A percentile compares a stretch with the other conserved stretches of the same genome.
phyloP scores from a whole-genome alignment of 2,113 vertebrate species.

The Myodes glareolus region DNA sequence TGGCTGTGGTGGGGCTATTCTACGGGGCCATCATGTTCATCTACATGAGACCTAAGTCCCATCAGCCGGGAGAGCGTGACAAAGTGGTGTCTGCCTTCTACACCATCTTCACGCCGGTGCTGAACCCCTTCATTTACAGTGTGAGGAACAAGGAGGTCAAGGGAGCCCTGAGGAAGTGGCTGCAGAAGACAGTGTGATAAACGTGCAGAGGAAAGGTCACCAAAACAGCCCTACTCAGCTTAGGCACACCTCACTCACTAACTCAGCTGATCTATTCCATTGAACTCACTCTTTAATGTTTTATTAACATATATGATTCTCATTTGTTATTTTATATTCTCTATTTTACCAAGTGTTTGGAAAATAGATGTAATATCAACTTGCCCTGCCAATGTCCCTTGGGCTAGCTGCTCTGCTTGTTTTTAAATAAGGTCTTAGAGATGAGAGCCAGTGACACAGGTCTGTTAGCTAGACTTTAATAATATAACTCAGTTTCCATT shows the following conservation, averaged over 20 bases:
- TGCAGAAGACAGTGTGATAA: neutral
- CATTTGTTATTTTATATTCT: neutral
- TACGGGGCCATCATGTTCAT: constrained; percentile 4
- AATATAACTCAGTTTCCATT: neutral
- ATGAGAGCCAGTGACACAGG: neutral
- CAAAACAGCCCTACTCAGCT: too few species aligned
- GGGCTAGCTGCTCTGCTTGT: neutral
- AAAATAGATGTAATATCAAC: neutral
- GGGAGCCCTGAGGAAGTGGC: neutral
- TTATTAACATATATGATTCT: neutral
- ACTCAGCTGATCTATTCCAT: neutral
- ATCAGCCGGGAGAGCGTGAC: neutral
- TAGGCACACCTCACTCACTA: neutral
- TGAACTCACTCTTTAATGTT: neutral
- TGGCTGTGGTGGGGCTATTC: constrained; percentile 39
- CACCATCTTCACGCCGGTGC: constrained; percentile 1
- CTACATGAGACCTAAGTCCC: constrained; percentile 27
- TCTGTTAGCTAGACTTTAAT: neutral
- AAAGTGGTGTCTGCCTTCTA: constrained; percentile 44
- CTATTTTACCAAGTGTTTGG: neutral
- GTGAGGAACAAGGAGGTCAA: constrained; percentile 56
- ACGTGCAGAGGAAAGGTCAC: rapidly evolving
- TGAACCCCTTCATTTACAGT: constrained; percentile 47
- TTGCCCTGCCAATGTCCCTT: neutral
- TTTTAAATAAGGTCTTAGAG: neutral